Evolutionary conservation across 1,140 invertebrate genomes (phyloP).

Genomic region (Ooceraea biroi): DNA sequence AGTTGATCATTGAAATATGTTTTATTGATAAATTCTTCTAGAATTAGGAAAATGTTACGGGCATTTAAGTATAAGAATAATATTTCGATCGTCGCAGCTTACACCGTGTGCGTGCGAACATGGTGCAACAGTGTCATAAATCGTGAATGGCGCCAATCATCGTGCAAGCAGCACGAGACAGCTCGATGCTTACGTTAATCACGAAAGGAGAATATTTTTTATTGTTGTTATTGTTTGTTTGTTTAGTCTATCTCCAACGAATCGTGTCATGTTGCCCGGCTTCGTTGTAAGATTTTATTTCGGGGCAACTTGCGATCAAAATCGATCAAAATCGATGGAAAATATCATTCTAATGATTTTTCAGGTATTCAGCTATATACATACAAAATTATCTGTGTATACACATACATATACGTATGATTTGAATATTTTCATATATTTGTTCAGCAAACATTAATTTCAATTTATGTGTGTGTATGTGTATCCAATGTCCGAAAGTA

Average conservation of each 20-base stretch:
- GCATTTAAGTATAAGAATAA: conserved; percentile 1
- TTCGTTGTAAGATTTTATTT: conserved; percentile 66
- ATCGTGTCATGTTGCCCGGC: conserved; percentile 81
- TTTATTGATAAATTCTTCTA: neutral
- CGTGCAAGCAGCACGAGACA: conserved; percentile 16
- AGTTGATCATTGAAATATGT: neutral
- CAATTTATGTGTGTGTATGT: neutral
- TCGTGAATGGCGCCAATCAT: conserved; percentile 60
- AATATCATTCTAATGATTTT: neutral
- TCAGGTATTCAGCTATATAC: neutral
- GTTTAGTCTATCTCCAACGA: conserved; percentile 81
- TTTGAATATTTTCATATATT: neutral
- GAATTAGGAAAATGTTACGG: neutral
- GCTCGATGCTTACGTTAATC: conserved; percentile 49
- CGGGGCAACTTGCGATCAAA: neutral
- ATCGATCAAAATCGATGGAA: no score
- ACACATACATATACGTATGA: no score
- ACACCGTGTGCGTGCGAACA: conserved; percentile 15
- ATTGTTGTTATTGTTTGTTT: conserved; percentile 85
- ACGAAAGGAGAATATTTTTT: conserved; percentile 69
- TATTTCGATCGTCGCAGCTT: conserved; percentile 46
- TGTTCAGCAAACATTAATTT: neutral
- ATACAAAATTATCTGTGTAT: neutral
- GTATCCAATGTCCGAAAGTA: neutral
- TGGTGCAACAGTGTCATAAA: conserved; percentile 71